Conservation (phyloP, 2,113 vertebrate genomes). For the Caranx melampygus region DNA sequence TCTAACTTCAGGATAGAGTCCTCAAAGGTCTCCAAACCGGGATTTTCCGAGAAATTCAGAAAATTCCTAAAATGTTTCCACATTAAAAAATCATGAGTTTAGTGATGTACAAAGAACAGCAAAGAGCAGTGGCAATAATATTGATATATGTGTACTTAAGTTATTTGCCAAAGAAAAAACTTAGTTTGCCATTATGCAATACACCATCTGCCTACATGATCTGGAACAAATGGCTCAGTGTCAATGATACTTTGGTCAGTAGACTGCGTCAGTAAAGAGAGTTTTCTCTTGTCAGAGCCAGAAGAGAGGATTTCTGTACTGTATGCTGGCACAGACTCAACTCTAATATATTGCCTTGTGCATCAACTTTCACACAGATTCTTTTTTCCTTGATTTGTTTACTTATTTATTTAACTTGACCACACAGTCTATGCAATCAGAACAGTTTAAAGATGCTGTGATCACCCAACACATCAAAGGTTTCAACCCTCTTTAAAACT, state of each 20-base stretch:
- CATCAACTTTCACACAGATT: too few species aligned
- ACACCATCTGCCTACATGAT: neutral
- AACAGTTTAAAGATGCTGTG: neutral
- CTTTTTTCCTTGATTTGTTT: too few species aligned
- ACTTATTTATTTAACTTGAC: too few species aligned
- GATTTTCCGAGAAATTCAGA: neutral
- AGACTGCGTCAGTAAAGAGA: neutral
- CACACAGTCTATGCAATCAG: neutral
- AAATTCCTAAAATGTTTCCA: neutral
- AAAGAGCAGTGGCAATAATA: neutral
- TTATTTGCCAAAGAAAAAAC: neutral
- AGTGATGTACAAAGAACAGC: too few species aligned
- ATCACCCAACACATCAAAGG: neutral
- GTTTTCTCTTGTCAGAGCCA: neutral
- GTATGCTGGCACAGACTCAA: neutral
- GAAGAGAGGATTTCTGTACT: neutral
- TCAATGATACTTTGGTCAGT: constrained; percentile 10
- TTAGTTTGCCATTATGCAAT: constrained; percentile 19
- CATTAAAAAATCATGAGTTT: neutral
- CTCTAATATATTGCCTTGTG: neutral
- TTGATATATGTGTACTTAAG: neutral
- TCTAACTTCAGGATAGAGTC: neutral
- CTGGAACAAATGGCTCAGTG: neutral
- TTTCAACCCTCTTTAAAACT: neutral
- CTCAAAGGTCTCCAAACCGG: neutral